Conservation (phyloP, 2,888 invertebrate genomes). For the Augiades crinisus region DNA sequence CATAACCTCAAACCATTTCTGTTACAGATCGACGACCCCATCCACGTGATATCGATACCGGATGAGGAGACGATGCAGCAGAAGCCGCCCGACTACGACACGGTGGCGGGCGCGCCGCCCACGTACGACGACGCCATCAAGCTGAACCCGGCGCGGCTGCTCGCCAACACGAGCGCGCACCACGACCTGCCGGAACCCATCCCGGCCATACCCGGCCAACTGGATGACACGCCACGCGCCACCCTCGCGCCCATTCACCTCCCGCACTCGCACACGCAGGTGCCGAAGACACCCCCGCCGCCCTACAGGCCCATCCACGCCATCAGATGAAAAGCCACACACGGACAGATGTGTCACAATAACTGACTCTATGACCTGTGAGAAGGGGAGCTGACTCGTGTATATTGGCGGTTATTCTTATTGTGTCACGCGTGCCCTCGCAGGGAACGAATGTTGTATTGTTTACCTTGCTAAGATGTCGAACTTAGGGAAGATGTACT, state of each 20-base stretch:
- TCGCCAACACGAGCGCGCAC: constrained; percentile 60
- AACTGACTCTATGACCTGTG: constrained; percentile 68
- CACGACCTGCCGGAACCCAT: constrained; percentile 41
- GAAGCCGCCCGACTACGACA: constrained; percentile 88
- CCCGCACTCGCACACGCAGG: constrained; percentile 42
- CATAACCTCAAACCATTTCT: no score
- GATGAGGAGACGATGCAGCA: constrained; percentile 82
- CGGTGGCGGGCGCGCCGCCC: constrained; percentile 85
- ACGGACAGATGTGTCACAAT: constrained; percentile 49
- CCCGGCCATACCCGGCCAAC: constrained; percentile 58
- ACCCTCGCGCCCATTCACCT: constrained; percentile 58
- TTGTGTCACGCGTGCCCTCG: constrained; percentile 58
- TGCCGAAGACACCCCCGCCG: constrained; percentile 76
- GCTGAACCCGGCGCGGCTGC: constrained; percentile 82
- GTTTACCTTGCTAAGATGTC: constrained; percentile 50
- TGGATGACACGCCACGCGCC: constrained; percentile 38
- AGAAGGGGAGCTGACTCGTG: constrained; percentile 26
- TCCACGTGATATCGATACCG: constrained; percentile 84
- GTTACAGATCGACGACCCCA: constrained; percentile 84
- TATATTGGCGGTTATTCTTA: constrained; percentile 61
- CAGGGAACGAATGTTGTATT: constrained; percentile 57
- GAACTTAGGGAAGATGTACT: constrained; percentile 67
- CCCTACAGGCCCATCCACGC: constrained; percentile 74
- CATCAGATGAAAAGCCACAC: constrained; percentile 71
- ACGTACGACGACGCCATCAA: constrained; percentile 88